Percentiles rank a stretch among this genome's conserved stretches.
phyloP scores from a whole-genome alignment of 2,797 vertebrate species.

The Bovichtus diacanthus region DNA sequence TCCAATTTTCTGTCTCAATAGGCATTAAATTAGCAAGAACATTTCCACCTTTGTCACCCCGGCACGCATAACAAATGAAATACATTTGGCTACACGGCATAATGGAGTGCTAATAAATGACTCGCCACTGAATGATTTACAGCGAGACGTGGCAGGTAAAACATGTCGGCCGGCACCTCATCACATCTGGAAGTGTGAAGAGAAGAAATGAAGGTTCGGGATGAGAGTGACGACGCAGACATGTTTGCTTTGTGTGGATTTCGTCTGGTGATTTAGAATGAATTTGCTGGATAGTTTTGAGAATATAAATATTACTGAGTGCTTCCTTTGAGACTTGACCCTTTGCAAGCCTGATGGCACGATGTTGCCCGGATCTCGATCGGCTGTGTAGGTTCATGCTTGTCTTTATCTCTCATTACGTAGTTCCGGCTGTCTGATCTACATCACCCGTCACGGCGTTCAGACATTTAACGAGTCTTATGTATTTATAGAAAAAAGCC shows the following conservation, averaged over 20 bases:
- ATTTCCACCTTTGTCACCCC: constrained; percentile 78
- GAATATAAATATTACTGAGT: neutral
- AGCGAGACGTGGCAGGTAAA: constrained; percentile 48
- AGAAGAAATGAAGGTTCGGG: constrained; percentile 42
- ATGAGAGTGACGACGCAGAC: too few species aligned
- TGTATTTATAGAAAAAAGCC: constrained; percentile 28
- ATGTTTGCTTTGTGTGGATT: constrained; percentile 30
- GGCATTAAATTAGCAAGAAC: constrained; percentile 86
- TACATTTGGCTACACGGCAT: constrained; percentile 78
- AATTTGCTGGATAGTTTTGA: constrained; percentile 26
- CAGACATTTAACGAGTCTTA: constrained; percentile 27
- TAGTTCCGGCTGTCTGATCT: constrained; percentile 32
- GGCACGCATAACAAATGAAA: constrained; percentile 77
- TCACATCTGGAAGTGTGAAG: constrained; percentile 41
- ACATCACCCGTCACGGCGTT: constrained; percentile 33
- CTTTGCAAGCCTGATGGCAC: too few species aligned
- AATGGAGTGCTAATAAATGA: constrained; percentile 78
- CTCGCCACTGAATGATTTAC: constrained; percentile 32
- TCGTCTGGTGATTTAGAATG: constrained; percentile 17
- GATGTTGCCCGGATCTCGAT: neutral
- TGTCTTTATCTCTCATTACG: constrained; percentile 54
- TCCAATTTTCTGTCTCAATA: constrained; percentile 87
- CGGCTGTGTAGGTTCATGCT: neutral
- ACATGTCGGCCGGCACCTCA: constrained; percentile 5
- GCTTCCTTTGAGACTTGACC: too few species aligned